These are phyloP conservation scores for Poecilia gillii DNA, from an alignment of 2,797 vertebrate species.

Conservation along the genomic window DNA sequence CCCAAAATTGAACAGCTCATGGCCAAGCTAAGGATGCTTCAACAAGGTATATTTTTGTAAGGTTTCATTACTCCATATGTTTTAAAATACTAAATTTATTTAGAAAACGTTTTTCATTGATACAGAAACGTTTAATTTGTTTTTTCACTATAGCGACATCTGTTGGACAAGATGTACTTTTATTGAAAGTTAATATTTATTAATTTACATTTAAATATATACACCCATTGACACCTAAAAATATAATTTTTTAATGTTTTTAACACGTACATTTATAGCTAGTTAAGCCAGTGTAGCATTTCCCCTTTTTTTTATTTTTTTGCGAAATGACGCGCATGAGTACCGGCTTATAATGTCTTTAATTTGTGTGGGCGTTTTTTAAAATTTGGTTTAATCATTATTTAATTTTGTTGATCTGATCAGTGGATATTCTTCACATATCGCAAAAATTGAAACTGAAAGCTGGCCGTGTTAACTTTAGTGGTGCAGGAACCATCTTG, in stretches of 20 bases:
- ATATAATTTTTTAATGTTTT: not conserved
- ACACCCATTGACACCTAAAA: not conserved
- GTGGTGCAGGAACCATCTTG: not conserved
- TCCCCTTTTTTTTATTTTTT: conserved; percentile 15
- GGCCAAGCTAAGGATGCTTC: conserved; percentile 53
- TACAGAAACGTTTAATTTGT: not conserved
- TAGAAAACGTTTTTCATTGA: not conserved
- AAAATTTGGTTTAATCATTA: not conserved
- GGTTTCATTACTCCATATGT: not conserved
- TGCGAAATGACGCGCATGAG: not conserved
- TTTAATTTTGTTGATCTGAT: not conserved
- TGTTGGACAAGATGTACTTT: not conserved
- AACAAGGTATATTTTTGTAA: conserved; percentile 58
- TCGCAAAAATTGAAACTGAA: not conserved
- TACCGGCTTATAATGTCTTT: not conserved
- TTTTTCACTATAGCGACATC: conserved; percentile 1
- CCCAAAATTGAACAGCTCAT: conserved; percentile 53
- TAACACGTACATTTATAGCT: not conserved
- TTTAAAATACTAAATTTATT: not conserved
- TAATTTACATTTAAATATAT: not conserved
- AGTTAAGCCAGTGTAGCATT: accelerated
- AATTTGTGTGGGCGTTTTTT: not conserved
- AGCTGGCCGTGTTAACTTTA: not conserved
- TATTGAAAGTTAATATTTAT: not conserved
- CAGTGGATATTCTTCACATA: not conserved